These are phyloP conservation scores for Eristalinus aeneus DNA, from an alignment of 2,888 invertebrate species.

Conservation along the genomic window DNA sequence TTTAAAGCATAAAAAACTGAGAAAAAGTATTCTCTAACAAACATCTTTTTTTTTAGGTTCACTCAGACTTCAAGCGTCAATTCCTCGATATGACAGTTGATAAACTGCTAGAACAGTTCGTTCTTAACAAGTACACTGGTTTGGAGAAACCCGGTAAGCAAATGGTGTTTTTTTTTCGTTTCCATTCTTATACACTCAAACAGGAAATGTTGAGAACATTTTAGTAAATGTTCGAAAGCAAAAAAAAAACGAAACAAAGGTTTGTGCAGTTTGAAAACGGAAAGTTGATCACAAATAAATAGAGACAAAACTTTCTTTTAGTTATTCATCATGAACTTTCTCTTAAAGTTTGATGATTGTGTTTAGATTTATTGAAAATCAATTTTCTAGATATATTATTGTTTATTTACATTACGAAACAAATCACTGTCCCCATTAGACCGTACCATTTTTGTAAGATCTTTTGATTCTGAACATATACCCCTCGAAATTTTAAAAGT, in stretches of 20 bases:
- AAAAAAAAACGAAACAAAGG: slow-evolving; percentile 28
- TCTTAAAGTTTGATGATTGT: background rate
- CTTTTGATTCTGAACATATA: slow-evolving; percentile 70
- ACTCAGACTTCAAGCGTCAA: slow-evolving; percentile 94
- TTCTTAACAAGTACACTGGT: slow-evolving; percentile 95
- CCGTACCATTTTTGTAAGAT: slow-evolving; percentile 17
- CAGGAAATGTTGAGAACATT: slow-evolving; percentile 27
- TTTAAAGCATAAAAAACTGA: too few species aligned
- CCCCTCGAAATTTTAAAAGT: background rate
- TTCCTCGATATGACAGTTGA: slow-evolving; percentile 96
- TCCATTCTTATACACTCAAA: slow-evolving; percentile 16
- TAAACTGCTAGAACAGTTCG: slow-evolving; percentile 94
- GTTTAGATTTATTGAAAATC: background rate
- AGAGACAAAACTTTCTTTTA: background rate
- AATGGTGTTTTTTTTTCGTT: background rate
- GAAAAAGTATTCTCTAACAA: background rate
- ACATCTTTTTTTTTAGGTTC: slow-evolving; percentile 83
- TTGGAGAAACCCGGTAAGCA: slow-evolving; percentile 93
- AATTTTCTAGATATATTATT: background rate
- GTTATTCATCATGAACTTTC: background rate
- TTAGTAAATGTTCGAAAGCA: slow-evolving; percentile 12
- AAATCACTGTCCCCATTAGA: background rate
- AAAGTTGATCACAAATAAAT: slow-evolving; percentile 14
- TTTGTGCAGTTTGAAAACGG: slow-evolving; percentile 71
- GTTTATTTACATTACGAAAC: background rate